Conservation (phyloP, 2,797 vertebrate species). For the Micropoecilia bifurca region DNA sequence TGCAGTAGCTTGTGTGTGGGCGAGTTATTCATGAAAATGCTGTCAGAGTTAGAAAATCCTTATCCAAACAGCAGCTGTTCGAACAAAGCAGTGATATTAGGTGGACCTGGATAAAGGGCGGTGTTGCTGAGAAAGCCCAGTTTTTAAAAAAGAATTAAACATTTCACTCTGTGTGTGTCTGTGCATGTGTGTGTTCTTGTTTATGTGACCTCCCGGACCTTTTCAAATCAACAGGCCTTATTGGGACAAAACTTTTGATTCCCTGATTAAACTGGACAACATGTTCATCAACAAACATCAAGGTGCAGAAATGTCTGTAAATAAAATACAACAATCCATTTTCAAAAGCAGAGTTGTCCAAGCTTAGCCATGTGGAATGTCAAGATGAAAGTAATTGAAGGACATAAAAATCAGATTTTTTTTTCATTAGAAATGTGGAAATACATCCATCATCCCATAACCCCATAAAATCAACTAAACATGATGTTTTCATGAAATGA, state of each 20-base stretch:
- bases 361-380: neutral
- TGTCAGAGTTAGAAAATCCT: slow-evolving; percentile 58
- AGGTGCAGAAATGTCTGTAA: neutral
- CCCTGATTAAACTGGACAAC: neutral
- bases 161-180: slow-evolving; percentile 2
- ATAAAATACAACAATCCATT: neutral
- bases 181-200: neutral
- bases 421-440: neutral
- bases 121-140: slow-evolving; percentile 44
- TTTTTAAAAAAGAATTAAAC: slow-evolving; percentile 33
- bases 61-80: slow-evolving; percentile 50
- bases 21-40: slow-evolving; percentile 57
- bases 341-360: neutral
- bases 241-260: no score
- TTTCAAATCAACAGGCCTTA: neutral
- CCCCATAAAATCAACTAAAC: neutral
- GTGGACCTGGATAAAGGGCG: slow-evolving; percentile 57
- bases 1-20: slow-evolving; percentile 56
- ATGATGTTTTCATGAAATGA: neutral
- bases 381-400: neutral
- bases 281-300: neutral
- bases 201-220: neutral
- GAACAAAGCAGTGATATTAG: slow-evolving; percentile 63
- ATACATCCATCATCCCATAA: neutral
- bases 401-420: neutral